These are phyloP conservation scores for Dysmachus trigonus DNA, from an alignment of 2,888 invertebrate species.

Conservation along the genomic window DNA sequence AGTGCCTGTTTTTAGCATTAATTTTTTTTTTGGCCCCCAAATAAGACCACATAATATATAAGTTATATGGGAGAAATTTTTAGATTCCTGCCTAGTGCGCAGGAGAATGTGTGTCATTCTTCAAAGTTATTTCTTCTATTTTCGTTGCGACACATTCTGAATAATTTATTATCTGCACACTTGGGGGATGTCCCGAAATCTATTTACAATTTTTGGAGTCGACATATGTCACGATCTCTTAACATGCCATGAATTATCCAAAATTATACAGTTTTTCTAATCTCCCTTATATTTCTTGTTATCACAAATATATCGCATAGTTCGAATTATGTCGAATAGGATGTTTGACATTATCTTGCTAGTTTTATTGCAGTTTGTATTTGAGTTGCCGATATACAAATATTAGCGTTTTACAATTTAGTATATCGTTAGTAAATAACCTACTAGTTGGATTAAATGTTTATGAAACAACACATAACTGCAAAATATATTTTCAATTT, in stretches of 20 bases:
- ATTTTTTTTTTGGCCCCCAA: neutral
- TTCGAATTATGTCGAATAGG: neutral
- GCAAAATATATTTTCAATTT: too few species aligned
- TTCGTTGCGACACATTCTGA: neutral
- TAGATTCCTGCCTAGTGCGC: neutral
- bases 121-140: slow-evolving; percentile 10
- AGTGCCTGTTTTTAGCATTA: neutral
- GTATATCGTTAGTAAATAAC: neutral
- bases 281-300: neutral
- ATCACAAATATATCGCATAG: neutral
- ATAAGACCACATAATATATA: neutral
- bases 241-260: neutral
- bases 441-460: too few species aligned
- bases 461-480: too few species aligned
- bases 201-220: neutral
- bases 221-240: neutral
- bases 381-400: neutral
- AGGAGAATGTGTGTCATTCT: neutral
- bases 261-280: neutral
- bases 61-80: neutral
- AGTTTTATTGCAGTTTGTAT: neutral
- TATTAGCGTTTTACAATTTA: neutral
- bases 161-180: slow-evolving; percentile 1
- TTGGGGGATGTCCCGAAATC: neutral
- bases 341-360: neutral